Base-by-base conservation (phyloP, 2,113 vertebrate species). In the Hymenochirus boettgeri region DNA sequence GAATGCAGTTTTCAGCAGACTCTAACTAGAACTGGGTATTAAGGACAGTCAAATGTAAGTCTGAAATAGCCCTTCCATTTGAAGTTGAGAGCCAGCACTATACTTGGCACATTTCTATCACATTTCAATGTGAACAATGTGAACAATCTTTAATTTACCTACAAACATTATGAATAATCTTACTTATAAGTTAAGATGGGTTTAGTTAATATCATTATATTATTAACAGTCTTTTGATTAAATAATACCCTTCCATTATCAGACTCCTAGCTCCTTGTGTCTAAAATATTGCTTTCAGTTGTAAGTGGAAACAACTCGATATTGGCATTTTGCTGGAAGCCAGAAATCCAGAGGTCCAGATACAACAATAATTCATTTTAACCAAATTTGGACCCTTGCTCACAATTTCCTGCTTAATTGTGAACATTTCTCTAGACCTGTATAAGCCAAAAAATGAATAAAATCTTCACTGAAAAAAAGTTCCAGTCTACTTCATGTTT, bases 151-250 rank as follows among this genome's bases (percentile, higher is more conserved):
- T 4, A 22, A 21, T 8, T 22, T 23, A 9, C 21, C 8, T 22
- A 48, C 2, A 23, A 21, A 21, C 46, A 21, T 9, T 33, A n/a
- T 33, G 4, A 35, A 35, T 35, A 7, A 35, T 35, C 46, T 1
- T 7, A 22, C 12, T 9, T n/a, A 8, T 7, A 48, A 42, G 39
- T 42, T 42, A 35, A 12, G 46, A 11, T 21, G 22, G 46, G 19
- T 22, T 35, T 21, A 67, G 56, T 31, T 39, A 60, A 35, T 60
- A 59, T 31, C 45, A 35, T 60, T 59, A 45, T 53, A 29, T 23
- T 33, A 65, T n/a, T 67, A 67, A 67, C 57, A 60, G 65, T 67
- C 65, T 67, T 59, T n/a, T 21, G 17, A 58, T 17, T 7, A n/a
- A 59, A 51, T 15, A 25, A n/a, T n/a, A n/a, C n/a, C 31, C 17